Evolutionary conservation across 2,888 invertebrate species (phyloP).

Genomic region (Cantharis lateralis): DNA sequence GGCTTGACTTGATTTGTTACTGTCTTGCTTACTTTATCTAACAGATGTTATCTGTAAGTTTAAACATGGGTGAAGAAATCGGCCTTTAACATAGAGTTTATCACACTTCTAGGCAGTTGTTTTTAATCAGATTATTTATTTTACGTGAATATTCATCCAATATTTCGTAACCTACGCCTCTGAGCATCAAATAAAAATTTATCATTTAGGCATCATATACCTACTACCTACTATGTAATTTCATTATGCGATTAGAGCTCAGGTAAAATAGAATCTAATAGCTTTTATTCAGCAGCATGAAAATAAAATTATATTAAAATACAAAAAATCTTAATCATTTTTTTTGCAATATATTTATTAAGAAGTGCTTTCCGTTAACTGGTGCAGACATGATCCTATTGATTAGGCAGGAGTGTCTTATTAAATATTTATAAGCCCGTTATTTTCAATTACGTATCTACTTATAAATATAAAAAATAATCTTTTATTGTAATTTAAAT

Average conservation of each 20-base stretch:
- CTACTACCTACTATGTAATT: no score
- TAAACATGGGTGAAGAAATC: no score
- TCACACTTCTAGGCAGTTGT: background rate
- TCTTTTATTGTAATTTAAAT: constrained; percentile 6
- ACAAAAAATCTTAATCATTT: background rate
- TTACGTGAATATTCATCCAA: background rate
- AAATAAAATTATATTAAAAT: background rate
- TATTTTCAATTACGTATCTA: background rate
- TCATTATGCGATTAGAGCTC: background rate
- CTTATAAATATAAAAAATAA: background rate
- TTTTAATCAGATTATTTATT: background rate
- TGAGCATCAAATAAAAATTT: background rate
- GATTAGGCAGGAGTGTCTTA: background rate
- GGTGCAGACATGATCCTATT: background rate
- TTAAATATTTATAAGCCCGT: background rate
- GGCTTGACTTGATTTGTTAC: no score
- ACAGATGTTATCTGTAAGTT: no score
- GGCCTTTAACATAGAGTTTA: background rate
- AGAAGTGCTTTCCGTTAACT: background rate
- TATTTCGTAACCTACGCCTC: background rate
- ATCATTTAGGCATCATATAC: background rate
- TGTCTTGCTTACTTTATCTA: no score
- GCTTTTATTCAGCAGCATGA: background rate
- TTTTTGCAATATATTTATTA: background rate
- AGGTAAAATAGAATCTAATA: background rate